Base-by-base conservation (phyloP, 2,797 vertebrate genomes). In the Lepus oiostolus region DNA sequence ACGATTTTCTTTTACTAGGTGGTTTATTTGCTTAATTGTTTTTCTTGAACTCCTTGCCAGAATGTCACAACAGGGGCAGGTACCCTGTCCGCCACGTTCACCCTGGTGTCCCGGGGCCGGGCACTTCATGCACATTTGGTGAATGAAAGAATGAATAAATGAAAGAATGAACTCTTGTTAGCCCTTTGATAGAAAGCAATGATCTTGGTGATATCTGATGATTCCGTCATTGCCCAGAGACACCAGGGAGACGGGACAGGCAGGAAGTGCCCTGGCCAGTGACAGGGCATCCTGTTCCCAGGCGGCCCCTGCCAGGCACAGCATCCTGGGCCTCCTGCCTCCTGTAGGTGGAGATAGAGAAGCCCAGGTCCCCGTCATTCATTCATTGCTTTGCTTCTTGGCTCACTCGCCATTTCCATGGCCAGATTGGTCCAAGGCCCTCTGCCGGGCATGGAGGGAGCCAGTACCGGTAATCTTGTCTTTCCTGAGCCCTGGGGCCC, bases 351-450 rank as follows among this genome's bases (percentile, higher is more conserved):
- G 95, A 89, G 77, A 42, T 71, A 52, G 24, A 80, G 62, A 22
- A 60, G 74, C 94, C 71, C 13, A 3, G 22, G 81, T 91, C 77
- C 62, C 89, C 84, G 76, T 81, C 75, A n/a, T 85, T 76, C 70
- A 32, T 50, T 75, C 32, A 30, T 30, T 83, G 71, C 63, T 84
- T 28, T 54, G 9, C 76, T 80, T 91, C 71, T 92, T 71, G 47
- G 47, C 68, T 92, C 54, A 52, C 30, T 89, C 24, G 42, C 2
- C 85, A 52, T 32, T 84, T 85, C 42, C 38, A 50, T 63, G 75
- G 58, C 35, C 30, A 47, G 30, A 35, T 67, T 67, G 67, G 84
- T 2, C 2, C 38, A 70, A 32, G 75, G 63, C n/a, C 14, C 4
- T 74, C n/a, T 76, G 79, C 47, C 22, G 26, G 67, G 14, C 50